A percentile compares a stretch with the other conserved stretches of the same genome.
Evolutionary conservation across 2,113 vertebrate species (phyloP).

Genomic region (Hyla sarda): DNA sequence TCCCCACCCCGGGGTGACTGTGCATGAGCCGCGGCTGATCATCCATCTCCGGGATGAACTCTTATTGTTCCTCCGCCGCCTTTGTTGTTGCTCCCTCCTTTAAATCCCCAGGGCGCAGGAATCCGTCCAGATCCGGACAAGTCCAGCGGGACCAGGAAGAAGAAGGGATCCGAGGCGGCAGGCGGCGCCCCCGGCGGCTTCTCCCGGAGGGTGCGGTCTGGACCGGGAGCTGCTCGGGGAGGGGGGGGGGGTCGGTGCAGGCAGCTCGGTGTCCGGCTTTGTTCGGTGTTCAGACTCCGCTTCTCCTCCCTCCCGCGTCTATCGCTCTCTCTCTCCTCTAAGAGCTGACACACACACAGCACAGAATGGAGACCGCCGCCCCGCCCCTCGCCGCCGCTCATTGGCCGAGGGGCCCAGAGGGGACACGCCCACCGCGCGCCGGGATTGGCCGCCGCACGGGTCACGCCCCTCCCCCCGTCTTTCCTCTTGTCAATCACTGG

Average conservation of each 20-base stretch:
- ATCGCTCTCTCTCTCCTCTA: slow-evolving; percentile 37
- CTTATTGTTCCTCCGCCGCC: slow-evolving; percentile 43
- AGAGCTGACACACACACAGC: slow-evolving; percentile 57
- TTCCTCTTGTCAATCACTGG: slow-evolving; percentile 48
- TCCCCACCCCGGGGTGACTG: slow-evolving; percentile 90
- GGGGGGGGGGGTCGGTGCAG: background rate
- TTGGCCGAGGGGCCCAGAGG: background rate
- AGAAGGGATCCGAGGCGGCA: slow-evolving; percentile 21
- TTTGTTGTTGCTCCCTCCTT: slow-evolving; percentile 54
- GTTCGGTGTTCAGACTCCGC: slow-evolving; percentile 53
- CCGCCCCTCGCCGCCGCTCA: slow-evolving; percentile 1
- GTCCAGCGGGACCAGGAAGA: slow-evolving; percentile 35
- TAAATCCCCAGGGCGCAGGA: slow-evolving; percentile 51
- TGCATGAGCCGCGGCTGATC: slow-evolving; percentile 96
- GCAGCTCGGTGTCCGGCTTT: slow-evolving; percentile 50
- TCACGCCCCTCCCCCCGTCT: slow-evolving; percentile 49
- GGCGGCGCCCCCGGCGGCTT: fast-evolving
- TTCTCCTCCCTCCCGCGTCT: slow-evolving; percentile 47
- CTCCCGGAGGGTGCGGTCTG: background rate
- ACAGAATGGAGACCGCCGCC: slow-evolving; percentile 35
- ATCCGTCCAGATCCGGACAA: slow-evolving; percentile 57
- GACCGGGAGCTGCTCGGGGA: too few relatives aligned
- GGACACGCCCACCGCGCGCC: background rate
- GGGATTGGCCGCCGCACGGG: background rate
- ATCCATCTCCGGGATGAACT: slow-evolving; percentile 81